These are phyloP conservation scores for Glossophaga mutica DNA, from an alignment of 2,797 vertebrate species.

Conservation along the genomic window DNA sequence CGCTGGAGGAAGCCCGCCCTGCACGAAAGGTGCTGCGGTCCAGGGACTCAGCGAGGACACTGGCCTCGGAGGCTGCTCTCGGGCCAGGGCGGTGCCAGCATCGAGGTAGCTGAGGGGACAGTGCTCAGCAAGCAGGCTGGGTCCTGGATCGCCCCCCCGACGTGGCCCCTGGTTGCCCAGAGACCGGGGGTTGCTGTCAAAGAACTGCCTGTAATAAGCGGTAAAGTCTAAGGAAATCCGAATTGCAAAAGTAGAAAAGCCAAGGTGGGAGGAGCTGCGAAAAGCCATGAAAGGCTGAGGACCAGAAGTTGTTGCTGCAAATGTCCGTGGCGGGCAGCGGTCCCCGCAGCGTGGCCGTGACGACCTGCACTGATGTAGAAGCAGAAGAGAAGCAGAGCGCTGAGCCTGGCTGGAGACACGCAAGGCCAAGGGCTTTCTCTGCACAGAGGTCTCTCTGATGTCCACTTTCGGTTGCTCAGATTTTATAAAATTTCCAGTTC, in stretches of 20 bases:
- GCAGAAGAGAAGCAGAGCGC: neutral
- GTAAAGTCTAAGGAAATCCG: neutral
- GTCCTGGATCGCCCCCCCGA: too few relatives aligned
- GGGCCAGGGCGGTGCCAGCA: neutral
- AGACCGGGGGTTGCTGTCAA: neutral
- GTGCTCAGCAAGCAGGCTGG: neutral
- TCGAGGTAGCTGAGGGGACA: neutral
- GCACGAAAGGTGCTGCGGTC: neutral
- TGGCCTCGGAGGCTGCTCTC: neutral
- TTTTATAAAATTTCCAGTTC: constrained; percentile 74
- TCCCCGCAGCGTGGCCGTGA: neutral
- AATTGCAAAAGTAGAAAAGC: neutral
- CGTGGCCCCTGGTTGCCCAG: neutral
- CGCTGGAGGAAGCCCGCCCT: neutral
- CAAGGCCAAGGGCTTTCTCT: neutral
- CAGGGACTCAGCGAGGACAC: neutral
- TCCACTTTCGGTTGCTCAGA: constrained; percentile 75
- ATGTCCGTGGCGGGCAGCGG: too few relatives aligned
- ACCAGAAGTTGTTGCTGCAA: neutral
- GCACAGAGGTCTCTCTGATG: neutral
- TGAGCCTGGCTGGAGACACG: neutral
- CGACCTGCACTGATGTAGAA: neutral
- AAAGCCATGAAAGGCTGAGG: neutral
- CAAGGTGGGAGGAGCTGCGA: neutral
- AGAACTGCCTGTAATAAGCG: neutral